Base-by-base conservation (phyloP, 2,113 vertebrate genomes). In the Sander vitreus region DNA sequence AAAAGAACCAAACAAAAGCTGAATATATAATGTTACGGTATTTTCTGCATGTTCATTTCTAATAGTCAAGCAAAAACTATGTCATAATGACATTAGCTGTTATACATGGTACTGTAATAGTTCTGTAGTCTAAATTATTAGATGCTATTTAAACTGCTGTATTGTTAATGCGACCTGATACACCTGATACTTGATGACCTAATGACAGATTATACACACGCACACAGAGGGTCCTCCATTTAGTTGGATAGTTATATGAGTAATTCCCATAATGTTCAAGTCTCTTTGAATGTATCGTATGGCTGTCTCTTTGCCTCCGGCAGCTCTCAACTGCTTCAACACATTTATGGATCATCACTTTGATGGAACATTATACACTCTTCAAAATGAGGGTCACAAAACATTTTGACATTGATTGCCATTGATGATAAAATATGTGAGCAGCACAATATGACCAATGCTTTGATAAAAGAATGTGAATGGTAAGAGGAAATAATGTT, bases 291-390 rank as follows among this genome's bases (percentile, higher is more conserved):
- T 50, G 39, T 10, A 43, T 11, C 2, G 10, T 43, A 43, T 11
- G 47, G 73, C 57, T 55, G 27, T 39, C 27, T 73, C n/a, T 53
- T 19, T 18, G 65, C 15, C 58, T 76, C 23, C 4, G 55, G 54
- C 65, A 57, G 55, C 62, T 55, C 25, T 27, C 27, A 27, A 27
- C 27, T 10, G 3, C 25, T 27, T 47, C 64, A 48, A 59, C 50
- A 78, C 72, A 69, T 83, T 85, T 69, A 76, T 68, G 48, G 39
- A 62, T 80, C 30, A 6, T 62, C 63, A 53, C 15, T 70, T 45
- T 65, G 69, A 78, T 70, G 68, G 45, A 67, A 76, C 63, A 78
- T 72, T 73, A 62, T 16, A 57, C 39, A 51, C 43, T 13, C n/a
- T 27, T 77, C 23, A 70, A 45, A 74, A 10, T 14, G 14, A 59